phyloP scores from a whole-genome alignment of 1,140 invertebrate genomes.

The Potamilus streckersoni region DNA sequence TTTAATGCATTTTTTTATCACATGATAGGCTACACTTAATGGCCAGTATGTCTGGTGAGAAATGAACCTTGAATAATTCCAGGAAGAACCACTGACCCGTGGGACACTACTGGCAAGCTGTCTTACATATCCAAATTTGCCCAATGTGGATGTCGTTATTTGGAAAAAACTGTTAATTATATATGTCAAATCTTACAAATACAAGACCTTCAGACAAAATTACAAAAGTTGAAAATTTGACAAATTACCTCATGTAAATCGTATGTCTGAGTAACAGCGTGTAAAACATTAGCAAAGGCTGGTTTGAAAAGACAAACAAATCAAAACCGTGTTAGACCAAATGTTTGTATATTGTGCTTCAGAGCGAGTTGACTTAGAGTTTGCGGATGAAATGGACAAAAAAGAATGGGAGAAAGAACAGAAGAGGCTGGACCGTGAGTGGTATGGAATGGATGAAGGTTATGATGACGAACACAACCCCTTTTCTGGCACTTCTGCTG shows the following conservation, averaged over 20 bases:
- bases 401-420: slow-evolving; percentile 94
- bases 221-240: too few relatives aligned
- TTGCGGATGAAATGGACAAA: slow-evolving; percentile 69
- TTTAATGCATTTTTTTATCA: too few relatives aligned
- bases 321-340: not conserved
- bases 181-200: too few relatives aligned
- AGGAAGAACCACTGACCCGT: too few relatives aligned
- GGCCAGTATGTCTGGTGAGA: too few relatives aligned
- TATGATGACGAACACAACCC: slow-evolving; percentile 95
- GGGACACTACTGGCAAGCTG: too few relatives aligned
- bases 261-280: not conserved
- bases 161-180: too few relatives aligned
- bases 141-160: too few relatives aligned
- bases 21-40: too few relatives aligned
- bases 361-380: slow-evolving; percentile 38
- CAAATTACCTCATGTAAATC: not conserved
- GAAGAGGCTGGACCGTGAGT: slow-evolving; percentile 91
- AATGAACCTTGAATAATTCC: too few relatives aligned
- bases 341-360: slow-evolving; percentile 22
- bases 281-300: not conserved
- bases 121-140: too few relatives aligned
- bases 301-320: not conserved
- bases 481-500: slow-evolving; percentile 88
- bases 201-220: too few relatives aligned
- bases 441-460: slow-evolving; percentile 94